Conservation (phyloP, 2,888 invertebrate species). For the Amphimallon solstitiale region DNA sequence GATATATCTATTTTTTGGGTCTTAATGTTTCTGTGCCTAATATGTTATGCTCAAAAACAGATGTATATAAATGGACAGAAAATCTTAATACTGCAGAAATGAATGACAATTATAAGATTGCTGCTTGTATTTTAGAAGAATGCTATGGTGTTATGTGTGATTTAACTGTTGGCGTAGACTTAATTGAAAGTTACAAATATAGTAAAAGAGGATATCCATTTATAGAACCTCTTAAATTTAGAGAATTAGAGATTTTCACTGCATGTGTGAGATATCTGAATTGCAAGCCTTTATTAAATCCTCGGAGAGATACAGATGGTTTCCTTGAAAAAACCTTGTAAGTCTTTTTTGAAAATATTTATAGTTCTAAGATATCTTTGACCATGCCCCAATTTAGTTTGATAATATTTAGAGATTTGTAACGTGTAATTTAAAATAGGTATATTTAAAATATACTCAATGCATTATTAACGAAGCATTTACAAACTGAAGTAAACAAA, state of each 20-base stretch:
- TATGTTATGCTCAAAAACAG: slow-evolving; percentile 9
- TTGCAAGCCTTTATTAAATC: neutral
- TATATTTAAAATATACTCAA: no score
- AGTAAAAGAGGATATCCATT: slow-evolving; percentile 20
- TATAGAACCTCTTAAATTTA: slow-evolving; percentile 20
- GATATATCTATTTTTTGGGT: slow-evolving; percentile 32
- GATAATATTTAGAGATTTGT: no score
- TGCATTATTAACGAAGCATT: no score
- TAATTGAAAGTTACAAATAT: slow-evolving; percentile 15
- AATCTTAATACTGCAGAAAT: neutral
- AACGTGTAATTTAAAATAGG: no score
- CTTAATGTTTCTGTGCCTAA: neutral
- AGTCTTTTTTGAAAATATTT: neutral
- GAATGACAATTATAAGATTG: slow-evolving; percentile 16
- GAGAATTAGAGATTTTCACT: slow-evolving; percentile 15
- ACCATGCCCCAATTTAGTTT: neutral
- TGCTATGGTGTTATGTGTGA: slow-evolving; percentile 23
- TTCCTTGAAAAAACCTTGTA: slow-evolving; percentile 17
- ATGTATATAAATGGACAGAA: slow-evolving; percentile 23
- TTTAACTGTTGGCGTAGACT: slow-evolving; percentile 24
- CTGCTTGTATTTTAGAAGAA: slow-evolving; percentile 22
- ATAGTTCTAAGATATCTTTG: neutral
- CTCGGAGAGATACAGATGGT: slow-evolving; percentile 12
- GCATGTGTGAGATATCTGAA: slow-evolving; percentile 16
- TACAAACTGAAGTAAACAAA: no score